phyloP scores from a whole-genome alignment of 2,797 vertebrate genomes.

The Nothura maculosa region DNA sequence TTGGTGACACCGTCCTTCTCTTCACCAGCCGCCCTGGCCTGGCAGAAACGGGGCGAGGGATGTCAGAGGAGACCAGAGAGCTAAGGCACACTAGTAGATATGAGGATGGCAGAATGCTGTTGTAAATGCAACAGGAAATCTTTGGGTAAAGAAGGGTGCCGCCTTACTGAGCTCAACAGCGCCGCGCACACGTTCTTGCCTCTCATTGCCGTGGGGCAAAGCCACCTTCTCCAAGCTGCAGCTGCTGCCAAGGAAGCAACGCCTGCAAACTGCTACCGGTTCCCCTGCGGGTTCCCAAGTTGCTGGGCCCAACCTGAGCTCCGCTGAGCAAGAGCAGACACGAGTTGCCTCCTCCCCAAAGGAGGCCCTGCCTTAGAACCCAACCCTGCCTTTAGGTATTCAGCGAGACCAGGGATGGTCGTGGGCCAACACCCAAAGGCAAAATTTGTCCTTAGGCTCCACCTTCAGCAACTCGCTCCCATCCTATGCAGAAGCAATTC shows the following conservation, averaged over 20 bases:
- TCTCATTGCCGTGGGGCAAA: neutral
- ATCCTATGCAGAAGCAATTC: neutral
- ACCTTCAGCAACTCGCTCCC: neutral
- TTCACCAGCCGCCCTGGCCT: neutral
- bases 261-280: neutral
- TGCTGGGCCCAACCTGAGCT: neutral
- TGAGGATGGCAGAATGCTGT: neutral
- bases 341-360: neutral
- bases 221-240: neutral
- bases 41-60: neutral
- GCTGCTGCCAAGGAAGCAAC: neutral
- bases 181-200: neutral
- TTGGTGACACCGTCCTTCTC: neutral
- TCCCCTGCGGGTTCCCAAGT: neutral
- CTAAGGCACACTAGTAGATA: conserved; percentile 62
- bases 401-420: neutral
- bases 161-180: neutral
- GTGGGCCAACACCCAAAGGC: neutral
- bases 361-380: neutral
- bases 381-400: neutral
- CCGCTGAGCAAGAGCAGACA: neutral
- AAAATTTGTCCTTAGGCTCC: neutral
- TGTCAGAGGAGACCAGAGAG: neutral
- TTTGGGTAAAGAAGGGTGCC: conserved; percentile 13
- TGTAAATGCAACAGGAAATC: conserved; percentile 8